phyloP scores from a whole-genome alignment of 2,797 vertebrate genomes.

The Cottoperca gobio region DNA sequence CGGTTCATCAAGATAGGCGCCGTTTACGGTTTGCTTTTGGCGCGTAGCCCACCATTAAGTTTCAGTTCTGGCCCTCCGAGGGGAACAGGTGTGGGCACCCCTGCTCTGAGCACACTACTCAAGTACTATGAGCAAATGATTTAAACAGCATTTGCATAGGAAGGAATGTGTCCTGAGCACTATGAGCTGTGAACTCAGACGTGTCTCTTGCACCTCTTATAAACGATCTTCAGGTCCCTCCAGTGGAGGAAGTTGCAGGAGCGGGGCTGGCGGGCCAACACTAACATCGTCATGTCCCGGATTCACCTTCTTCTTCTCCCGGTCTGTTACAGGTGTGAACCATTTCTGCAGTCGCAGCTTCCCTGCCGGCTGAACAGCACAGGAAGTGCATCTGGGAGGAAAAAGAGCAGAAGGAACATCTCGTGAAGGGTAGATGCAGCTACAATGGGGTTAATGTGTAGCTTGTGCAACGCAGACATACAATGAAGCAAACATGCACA shows the following conservation, averaged over 20 bases:
- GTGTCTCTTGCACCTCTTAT: constrained; percentile 89
- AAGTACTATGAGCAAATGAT: no score
- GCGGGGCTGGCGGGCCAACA: constrained; percentile 90
- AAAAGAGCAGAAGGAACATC: not conserved
- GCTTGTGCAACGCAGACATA: not conserved
- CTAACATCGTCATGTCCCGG: constrained; percentile 90
- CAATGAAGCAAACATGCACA: constrained; percentile 7
- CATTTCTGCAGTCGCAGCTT: constrained; percentile 97
- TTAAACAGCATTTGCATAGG: no score
- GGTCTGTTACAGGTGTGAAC: constrained; percentile 90
- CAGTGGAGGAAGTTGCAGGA: constrained; percentile 96
- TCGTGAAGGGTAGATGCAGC: not conserved
- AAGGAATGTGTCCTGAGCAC: no score
- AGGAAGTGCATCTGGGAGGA: constrained; percentile 91
- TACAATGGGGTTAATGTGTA: constrained; percentile 18
- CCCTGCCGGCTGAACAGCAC: constrained; percentile 97
- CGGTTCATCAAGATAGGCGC: no score
- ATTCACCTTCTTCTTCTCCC: constrained; percentile 95
- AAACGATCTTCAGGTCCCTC: constrained; percentile 97
- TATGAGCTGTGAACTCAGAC: not conserved
- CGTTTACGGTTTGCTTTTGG: no score
- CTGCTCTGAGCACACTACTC: no score
- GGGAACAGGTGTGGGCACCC: no score
- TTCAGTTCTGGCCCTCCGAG: no score
- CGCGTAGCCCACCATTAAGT: no score